Evolutionary conservation across 2,888 invertebrate species (phyloP).

Genomic region (Anticlea derivata): DNA sequence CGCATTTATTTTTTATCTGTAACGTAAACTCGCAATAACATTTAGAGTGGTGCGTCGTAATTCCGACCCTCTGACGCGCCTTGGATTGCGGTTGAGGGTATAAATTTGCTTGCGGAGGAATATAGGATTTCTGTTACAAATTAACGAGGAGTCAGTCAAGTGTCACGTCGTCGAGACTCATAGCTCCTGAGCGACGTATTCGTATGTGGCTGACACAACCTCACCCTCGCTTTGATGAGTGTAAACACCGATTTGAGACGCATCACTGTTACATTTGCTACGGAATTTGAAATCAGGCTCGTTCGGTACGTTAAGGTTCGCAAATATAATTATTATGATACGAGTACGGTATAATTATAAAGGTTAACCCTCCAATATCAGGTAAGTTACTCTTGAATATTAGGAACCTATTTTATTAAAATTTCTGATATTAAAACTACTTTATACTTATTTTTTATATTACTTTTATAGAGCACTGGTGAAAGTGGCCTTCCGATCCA

Average conservation of each 20-base stretch:
- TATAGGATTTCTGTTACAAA: slow-evolving; percentile 69
- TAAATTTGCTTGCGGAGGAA: slow-evolving; percentile 52
- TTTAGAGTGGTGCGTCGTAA: slow-evolving; percentile 50
- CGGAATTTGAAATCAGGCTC: slow-evolving; percentile 22
- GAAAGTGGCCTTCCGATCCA: too few species aligned
- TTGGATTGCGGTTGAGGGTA: slow-evolving; percentile 49
- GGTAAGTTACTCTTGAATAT: too few species aligned
- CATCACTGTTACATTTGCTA: slow-evolving; percentile 27
- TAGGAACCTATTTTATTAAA: too few species aligned
- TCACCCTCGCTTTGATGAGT: slow-evolving; percentile 46
- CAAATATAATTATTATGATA: slow-evolving; percentile 6
- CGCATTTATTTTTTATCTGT: slow-evolving; percentile 64
- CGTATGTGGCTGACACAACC: slow-evolving; percentile 51
- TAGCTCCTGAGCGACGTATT: slow-evolving; percentile 56
- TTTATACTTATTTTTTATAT: too few species aligned
- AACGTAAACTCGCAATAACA: slow-evolving; percentile 65
- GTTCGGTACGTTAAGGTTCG: neutral
- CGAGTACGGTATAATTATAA: neutral
- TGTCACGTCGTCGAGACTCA: slow-evolving; percentile 62
- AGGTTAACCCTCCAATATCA: neutral
- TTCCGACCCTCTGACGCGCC: slow-evolving; percentile 43
- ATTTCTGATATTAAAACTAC: too few species aligned
- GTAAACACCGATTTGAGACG: slow-evolving; percentile 49
- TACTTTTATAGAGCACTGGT: too few species aligned
- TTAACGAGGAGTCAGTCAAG: slow-evolving; percentile 78